phyloP scores from a whole-genome alignment of 2,113 vertebrate species.

The Nannobrachium achirus region DNA sequence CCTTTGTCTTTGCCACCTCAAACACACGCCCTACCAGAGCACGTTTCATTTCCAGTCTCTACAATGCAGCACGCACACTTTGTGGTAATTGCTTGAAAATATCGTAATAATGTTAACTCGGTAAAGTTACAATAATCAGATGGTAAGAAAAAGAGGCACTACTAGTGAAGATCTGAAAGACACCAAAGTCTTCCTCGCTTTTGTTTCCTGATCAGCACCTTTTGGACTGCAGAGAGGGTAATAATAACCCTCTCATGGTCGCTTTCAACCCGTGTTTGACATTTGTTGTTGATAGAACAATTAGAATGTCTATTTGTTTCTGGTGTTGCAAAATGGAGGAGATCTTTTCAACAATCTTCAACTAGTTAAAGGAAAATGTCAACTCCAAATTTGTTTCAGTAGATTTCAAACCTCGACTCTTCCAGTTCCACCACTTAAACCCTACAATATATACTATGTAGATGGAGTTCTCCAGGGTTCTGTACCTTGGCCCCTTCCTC shows the following conservation, averaged over 20 bases:
- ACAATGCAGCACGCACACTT: conserved; percentile 26
- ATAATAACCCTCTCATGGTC: neutral
- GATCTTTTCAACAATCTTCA: neutral
- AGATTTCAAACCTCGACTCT: too few species aligned
- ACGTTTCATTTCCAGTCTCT: conserved; percentile 28
- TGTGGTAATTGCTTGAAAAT: conserved; percentile 24
- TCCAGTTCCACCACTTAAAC: too few species aligned
- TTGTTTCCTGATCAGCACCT: conserved; percentile 43
- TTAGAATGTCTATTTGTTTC: conserved; percentile 2
- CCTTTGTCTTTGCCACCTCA: conserved; percentile 7
- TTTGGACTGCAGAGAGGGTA: conserved; percentile 10
- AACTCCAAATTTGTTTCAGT: too few species aligned
- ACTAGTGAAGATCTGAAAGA: conserved; percentile 70
- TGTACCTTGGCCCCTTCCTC: too few species aligned
- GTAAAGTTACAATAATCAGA: conserved; percentile 42
- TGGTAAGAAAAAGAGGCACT: conserved; percentile 75
- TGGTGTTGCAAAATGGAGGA: conserved; percentile 7
- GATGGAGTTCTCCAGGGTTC: too few species aligned
- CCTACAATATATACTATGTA: too few species aligned
- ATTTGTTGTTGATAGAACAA: conserved; percentile 13
- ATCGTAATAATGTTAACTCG: conserved; percentile 17
- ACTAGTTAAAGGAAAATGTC: too few species aligned
- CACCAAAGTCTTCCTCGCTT: conserved; percentile 39
- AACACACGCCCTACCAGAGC: conserved; percentile 9
- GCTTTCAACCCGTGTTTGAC: neutral